These are phyloP conservation scores for Pemphigus obesinymphae DNA, from an alignment of 1,140 invertebrate genomes.

Conservation along the genomic window DNA sequence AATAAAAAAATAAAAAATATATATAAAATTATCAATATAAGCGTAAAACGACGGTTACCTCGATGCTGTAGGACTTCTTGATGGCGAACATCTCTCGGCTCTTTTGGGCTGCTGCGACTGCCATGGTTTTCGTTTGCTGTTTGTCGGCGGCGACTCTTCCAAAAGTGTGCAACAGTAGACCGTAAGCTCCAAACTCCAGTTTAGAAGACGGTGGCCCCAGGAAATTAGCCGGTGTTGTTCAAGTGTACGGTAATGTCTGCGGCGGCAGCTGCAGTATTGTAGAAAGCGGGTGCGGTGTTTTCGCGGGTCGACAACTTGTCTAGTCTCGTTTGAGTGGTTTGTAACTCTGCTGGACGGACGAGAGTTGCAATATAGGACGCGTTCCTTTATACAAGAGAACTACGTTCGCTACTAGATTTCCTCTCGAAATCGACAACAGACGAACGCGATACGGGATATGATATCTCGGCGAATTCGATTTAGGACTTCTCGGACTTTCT, in stretches of 20 bases:
- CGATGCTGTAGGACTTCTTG: conserved; percentile 94
- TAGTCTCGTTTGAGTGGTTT: conserved; percentile 35
- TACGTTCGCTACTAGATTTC: neutral
- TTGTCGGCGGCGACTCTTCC: conserved; percentile 28
- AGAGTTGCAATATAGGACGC: neutral
- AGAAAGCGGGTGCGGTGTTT: neutral
- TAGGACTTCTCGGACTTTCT: conserved; percentile 30
- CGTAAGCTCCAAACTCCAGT: conserved; percentile 46
- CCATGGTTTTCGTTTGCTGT: conserved; percentile 56
- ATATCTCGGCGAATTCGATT: neutral
- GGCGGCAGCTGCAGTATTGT: neutral
- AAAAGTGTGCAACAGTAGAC: conserved; percentile 36
- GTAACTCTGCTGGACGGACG: conserved; percentile 7
- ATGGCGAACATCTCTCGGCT: conserved; percentile 91
- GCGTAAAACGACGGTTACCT: conserved; percentile 70
- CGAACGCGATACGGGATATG: neutral
- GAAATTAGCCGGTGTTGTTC: neutral
- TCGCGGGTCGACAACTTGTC: conserved; percentile 43
- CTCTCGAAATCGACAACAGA: conserved; percentile 37
- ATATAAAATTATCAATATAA: too few species aligned
- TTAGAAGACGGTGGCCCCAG: neutral
- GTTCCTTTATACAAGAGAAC: neutral
- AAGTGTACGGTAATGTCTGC: neutral
- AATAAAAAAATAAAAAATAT: neutral
- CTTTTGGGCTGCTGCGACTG: conserved; percentile 81